Evolutionary conservation across 2,797 vertebrate species (phyloP).

Genomic region (Nannoperca obscura): DNA sequence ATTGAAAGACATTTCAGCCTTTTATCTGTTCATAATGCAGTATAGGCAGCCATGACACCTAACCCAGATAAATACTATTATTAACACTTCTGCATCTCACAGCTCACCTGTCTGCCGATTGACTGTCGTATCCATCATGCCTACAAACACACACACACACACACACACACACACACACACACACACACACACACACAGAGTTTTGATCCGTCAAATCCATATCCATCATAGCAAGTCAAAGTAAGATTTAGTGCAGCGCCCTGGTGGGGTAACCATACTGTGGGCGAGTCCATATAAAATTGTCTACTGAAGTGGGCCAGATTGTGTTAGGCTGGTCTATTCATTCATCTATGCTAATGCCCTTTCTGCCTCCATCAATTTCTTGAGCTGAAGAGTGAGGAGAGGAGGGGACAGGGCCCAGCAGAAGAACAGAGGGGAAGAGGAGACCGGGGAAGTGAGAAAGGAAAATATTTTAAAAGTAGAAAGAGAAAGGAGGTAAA

Average conservation of each 20-base stretch:
- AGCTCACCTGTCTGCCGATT: slow-evolving; percentile 70
- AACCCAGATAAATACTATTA: slow-evolving; percentile 83
- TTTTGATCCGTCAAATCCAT: slow-evolving; percentile 69
- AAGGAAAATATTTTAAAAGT: slow-evolving; percentile 20
- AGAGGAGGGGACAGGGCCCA: slow-evolving; percentile 47
- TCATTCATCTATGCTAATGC: slow-evolving; percentile 78
- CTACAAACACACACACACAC: slow-evolving; percentile 58
- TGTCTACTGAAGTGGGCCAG: slow-evolving; percentile 80
- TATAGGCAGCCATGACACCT: slow-evolving; percentile 74
- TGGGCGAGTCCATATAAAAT: slow-evolving; percentile 79
- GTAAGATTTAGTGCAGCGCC: slow-evolving; percentile 77
- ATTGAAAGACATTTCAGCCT: slow-evolving; percentile 63
- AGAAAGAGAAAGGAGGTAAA: background rate
- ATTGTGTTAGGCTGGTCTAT: slow-evolving; percentile 78
- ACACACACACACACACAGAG: slow-evolving; percentile 26
- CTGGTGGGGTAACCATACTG: slow-evolving; percentile 61
- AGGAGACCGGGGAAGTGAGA: slow-evolving; percentile 14
- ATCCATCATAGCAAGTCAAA: slow-evolving; percentile 79
- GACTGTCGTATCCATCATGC: slow-evolving; percentile 74
- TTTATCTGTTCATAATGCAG: slow-evolving; percentile 73
- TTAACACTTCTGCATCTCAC: slow-evolving; percentile 77
- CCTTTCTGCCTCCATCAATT: slow-evolving; percentile 73
- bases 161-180: slow-evolving; percentile 23
- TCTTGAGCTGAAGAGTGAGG: slow-evolving; percentile 39
- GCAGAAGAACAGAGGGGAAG: slow-evolving; percentile 17